Evolutionary conservation across 2,113 vertebrate genomes (phyloP).

Genomic region (Gasterosteus aculeatus): DNA sequence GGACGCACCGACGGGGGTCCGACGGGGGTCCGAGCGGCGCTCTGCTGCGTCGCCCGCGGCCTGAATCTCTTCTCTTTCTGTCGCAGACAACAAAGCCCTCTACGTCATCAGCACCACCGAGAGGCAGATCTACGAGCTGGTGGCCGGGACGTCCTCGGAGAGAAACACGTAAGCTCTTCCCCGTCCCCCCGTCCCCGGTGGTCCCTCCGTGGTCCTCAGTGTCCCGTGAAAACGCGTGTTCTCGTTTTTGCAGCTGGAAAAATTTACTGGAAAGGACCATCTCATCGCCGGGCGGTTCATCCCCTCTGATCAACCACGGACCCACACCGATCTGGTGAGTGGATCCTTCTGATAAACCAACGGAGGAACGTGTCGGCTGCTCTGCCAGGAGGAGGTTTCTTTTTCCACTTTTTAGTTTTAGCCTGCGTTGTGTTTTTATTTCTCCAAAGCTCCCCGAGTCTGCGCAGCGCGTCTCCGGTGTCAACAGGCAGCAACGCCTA

Average conservation of each 20-base stretch:
- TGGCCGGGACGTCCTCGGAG: constrained; percentile 86
- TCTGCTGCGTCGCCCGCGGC: background rate
- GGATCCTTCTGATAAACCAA: background rate
- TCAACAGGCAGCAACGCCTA: constrained; percentile 38
- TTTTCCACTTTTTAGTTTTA: too few relatives aligned
- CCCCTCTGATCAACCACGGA: constrained; percentile 57
- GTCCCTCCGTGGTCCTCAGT: background rate
- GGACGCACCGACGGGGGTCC: background rate
- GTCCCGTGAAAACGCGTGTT: background rate
- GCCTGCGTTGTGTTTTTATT: background rate
- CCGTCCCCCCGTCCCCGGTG: background rate
- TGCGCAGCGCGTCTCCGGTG: constrained; percentile 53
- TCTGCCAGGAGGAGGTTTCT: background rate
- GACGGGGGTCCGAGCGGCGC: fast-evolving
- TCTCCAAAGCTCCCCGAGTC: constrained; percentile 53
- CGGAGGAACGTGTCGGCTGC: background rate
- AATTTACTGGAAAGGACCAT: constrained; percentile 80
- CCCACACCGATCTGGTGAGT: constrained; percentile 71
- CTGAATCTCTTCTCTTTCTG: background rate
- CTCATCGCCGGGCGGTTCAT: constrained; percentile 43
- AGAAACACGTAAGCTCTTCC: constrained; percentile 86
- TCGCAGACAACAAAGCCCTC: constrained; percentile 89
- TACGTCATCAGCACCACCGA: constrained; percentile 95
- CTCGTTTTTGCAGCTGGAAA: constrained; percentile 74
- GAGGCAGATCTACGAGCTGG: constrained; percentile 94